These are phyloP conservation scores for Myotis pilosus DNA, from an alignment of 2,797 vertebrate species.

Conservation along the genomic window DNA sequence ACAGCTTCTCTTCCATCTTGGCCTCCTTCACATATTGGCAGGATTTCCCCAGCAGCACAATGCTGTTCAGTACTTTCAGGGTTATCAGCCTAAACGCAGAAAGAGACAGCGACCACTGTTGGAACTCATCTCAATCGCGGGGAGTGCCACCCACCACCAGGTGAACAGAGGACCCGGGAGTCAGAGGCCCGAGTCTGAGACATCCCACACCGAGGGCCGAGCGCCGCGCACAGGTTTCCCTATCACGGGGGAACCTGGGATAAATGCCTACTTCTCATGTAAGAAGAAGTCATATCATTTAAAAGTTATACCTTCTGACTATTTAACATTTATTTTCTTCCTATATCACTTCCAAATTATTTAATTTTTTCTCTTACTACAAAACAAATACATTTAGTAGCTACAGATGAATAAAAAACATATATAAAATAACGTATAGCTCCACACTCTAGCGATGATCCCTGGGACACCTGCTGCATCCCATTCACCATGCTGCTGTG, in stretches of 20 bases:
- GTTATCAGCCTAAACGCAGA: conserved; percentile 89
- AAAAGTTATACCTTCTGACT: not conserved
- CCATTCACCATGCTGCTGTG: rapidly evolving
- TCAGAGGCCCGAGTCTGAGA: rapidly evolving
- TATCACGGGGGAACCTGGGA: not conserved
- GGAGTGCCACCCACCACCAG: rapidly evolving
- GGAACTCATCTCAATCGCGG: too few species aligned
- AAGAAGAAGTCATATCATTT: not conserved
- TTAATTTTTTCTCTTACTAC: not conserved
- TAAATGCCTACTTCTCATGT: not conserved
- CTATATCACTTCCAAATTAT: not conserved
- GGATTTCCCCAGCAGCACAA: conserved; percentile 96
- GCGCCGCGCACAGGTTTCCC: not conserved
- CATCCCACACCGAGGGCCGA: rapidly evolving
- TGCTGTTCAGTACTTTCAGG: conserved; percentile 96
- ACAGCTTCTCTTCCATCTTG: conserved; percentile 97
- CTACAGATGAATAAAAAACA: not conserved
- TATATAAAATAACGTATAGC: not conserved
- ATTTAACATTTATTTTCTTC: not conserved
- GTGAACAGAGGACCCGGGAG: not conserved
- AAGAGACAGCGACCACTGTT: not conserved
- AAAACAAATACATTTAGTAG: not conserved
- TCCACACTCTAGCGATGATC: not conserved
- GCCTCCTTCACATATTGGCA: conserved; percentile 96
- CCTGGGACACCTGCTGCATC: rapidly evolving